Evolutionary conservation across 2,888 invertebrate species (phyloP).

Genomic region (Xylota segnis): DNA sequence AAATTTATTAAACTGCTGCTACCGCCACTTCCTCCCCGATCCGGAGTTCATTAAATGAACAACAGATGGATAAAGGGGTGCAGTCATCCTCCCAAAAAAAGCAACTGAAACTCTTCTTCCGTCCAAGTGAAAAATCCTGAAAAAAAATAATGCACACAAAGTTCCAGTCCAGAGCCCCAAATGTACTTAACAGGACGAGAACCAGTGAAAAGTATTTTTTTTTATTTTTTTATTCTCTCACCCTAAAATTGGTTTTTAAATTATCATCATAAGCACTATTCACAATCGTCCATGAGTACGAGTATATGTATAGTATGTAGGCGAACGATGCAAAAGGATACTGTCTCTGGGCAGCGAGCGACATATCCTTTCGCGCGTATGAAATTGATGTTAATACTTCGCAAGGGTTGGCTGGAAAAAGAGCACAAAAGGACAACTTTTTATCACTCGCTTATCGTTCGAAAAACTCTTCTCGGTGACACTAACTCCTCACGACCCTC

Average conservation of each 20-base stretch:
- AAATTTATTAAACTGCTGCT: conserved; percentile 16
- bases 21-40: conserved; percentile 7
- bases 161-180: conserved; percentile 6
- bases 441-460: conserved; percentile 35
- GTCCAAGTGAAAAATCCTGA: not conserved
- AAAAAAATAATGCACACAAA: conserved; percentile 1
- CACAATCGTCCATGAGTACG: not conserved
- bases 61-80: conserved; percentile 26
- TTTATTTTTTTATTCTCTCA: not conserved
- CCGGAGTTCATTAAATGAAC: conserved; percentile 41
- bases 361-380: conserved; percentile 38
- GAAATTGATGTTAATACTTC: conserved; percentile 53
- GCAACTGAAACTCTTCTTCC: not conserved
- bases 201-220: conserved; percentile 27
- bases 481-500: conserved; percentile 14
- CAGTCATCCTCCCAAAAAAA: not conserved
- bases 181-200: conserved; percentile 1
- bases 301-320: not conserved
- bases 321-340: conserved; percentile 20
- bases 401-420: conserved; percentile 5
- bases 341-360: conserved; percentile 30
- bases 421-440: conserved; percentile 22
- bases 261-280: conserved; percentile 40
- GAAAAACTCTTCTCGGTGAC: conserved; percentile 9
- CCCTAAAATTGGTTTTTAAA: conserved; percentile 56